Base-by-base conservation (phyloP, 2,888 invertebrate species). In the Lochmaea crataegi region DNA sequence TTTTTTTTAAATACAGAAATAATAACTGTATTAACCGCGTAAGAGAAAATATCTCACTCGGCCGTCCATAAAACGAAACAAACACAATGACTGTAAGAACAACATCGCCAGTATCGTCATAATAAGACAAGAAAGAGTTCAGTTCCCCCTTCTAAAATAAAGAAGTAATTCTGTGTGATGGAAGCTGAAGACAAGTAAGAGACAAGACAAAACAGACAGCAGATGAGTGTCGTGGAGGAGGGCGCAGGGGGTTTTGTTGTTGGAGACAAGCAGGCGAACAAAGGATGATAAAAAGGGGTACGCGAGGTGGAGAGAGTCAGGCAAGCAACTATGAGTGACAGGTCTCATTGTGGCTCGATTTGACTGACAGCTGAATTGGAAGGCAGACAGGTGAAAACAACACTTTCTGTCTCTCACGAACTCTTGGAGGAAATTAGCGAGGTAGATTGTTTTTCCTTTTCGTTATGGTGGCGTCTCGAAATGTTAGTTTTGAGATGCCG, bases 301-400 rank as follows among this genome's bases (percentile, higher is more conserved):
- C 66, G 77, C 72, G 79, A 77, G 78, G 75, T 69, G 75, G 58
- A 60, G 75, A 71, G 56, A 73, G 68, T 65, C 73, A 78, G 82
- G 81, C 80, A 69, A 60, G 53, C 38, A 51, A 22, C 82, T 79
- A 82, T 84, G 85, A 85, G 83, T 85, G 86, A 85, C 86, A 83
- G 84, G 81, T 78, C 83, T 85, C 85, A 85, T 85, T 86, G 85
- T 85, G 81, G 80, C 75, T 76, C 69, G 76, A 75, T 68, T 75
- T 82, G 84, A 85, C 75, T 85, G 85, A 84, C 85, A 83, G 83
- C 81, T 84, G 84, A 84, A 85, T 84, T 80, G 83, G 82, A 82
- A 82, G 76, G 74, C 80, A 77, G 81, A 80, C 81, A 81, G 81
- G 81, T 81, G 81, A 80, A 81, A 78, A 77, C 75, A 80, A 78